A percentile compares a stretch with the other conserved stretches of the same genome.
These are phyloP conservation scores for Cydia splendana DNA, from an alignment of 1,140 invertebrate species.

Conservation along the genomic window DNA sequence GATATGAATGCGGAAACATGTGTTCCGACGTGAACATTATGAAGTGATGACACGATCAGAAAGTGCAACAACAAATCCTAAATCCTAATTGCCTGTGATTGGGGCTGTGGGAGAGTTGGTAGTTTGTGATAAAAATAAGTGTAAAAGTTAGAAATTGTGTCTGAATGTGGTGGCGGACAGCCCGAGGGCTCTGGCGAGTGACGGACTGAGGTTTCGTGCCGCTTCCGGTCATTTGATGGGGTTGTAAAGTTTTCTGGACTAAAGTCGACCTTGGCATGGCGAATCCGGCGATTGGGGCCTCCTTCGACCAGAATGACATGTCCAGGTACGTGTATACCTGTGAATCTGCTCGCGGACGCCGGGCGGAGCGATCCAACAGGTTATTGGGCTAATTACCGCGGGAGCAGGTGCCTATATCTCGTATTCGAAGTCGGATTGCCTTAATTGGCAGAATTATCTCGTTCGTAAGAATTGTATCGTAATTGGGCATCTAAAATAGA, in stretches of 20 bases:
- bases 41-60: slow-evolving; percentile 57
- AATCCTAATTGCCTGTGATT: slow-evolving; percentile 65
- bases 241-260: slow-evolving; percentile 45
- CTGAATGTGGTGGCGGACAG: slow-evolving; percentile 27
- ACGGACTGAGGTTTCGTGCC: slow-evolving; percentile 44
- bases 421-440: slow-evolving; percentile 21
- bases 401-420: slow-evolving; percentile 14
- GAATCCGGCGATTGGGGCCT: slow-evolving; percentile 81
- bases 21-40: slow-evolving; percentile 77
- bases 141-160: slow-evolving; percentile 17
- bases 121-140: slow-evolving; percentile 37
- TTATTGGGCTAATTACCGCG: slow-evolving; percentile 16
- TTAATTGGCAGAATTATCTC: slow-evolving; percentile 29
- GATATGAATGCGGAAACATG: slow-evolving; percentile 66
- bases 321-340: slow-evolving; percentile 79
- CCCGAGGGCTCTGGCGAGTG: slow-evolving; percentile 40
- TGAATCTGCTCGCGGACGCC: not conserved
- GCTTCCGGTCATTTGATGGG: slow-evolving; percentile 57
- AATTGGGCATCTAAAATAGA: slow-evolving; percentile 11
- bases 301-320: slow-evolving; percentile 87
- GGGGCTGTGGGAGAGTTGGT: slow-evolving; percentile 48
- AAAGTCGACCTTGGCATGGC: slow-evolving; percentile 58
- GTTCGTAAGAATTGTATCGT: slow-evolving; percentile 8
- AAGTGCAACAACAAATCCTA: slow-evolving; percentile 73
- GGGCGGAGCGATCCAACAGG: slow-evolving; percentile 26